Percentiles rank a stretch among this genome's conserved stretches.
Evolutionary conservation across 2,113 vertebrate genomes (phyloP).

Genomic region (Aspiorhynchus laticeps): DNA sequence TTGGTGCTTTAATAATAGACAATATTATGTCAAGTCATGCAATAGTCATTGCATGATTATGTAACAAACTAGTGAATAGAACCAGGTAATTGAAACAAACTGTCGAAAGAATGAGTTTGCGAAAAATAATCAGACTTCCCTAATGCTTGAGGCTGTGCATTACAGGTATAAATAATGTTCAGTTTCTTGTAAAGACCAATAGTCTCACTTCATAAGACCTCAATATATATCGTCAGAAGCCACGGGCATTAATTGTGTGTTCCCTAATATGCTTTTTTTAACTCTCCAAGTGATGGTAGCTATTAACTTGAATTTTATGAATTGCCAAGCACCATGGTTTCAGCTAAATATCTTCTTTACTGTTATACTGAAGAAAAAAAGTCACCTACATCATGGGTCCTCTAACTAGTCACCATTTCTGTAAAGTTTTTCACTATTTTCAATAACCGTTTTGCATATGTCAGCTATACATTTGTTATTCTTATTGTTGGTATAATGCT

Average conservation of each 20-base stretch:
- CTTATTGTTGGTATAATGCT: not conserved
- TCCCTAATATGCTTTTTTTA: not conserved
- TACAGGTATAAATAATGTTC: too few species aligned
- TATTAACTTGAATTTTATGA: not conserved
- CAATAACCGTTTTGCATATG: not conserved
- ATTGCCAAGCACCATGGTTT: not conserved
- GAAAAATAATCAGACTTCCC: too few species aligned
- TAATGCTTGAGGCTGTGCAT: too few species aligned
- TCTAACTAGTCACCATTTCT: not conserved
- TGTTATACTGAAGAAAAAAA: not conserved
- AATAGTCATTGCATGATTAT: too few species aligned
- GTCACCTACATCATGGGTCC: not conserved
- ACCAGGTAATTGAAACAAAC: too few species aligned
- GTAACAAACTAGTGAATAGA: too few species aligned
- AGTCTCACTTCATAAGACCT: too few species aligned
- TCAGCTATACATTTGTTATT: not conserved
- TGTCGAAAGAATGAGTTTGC: too few species aligned
- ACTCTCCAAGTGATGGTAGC: not conserved
- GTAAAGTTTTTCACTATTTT: not conserved
- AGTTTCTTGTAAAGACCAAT: not conserved
- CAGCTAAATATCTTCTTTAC: not conserved
- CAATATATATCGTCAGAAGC: not conserved
- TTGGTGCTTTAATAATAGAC: too few species aligned
- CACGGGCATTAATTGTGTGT: too few species aligned
- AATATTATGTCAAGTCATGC: too few species aligned